phyloP scores from a whole-genome alignment of 2,888 invertebrate species.

The Diaperis boleti region DNA sequence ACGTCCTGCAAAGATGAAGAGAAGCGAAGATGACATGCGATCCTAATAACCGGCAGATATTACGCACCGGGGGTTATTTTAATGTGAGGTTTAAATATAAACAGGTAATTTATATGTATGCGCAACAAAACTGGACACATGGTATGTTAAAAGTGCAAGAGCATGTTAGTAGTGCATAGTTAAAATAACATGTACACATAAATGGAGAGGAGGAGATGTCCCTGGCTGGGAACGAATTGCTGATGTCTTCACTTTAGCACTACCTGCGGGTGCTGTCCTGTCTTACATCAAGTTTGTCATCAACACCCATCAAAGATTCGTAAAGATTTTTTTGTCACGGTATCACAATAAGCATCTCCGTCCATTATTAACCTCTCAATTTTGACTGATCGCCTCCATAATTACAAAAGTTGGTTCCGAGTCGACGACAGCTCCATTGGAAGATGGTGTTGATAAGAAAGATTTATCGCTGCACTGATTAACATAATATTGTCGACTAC shows the following conservation, averaged over 20 bases:
- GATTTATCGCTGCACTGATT: constrained; percentile 24
- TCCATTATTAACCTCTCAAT: constrained; percentile 6
- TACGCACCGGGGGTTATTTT: constrained; percentile 5
- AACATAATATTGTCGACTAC: constrained; percentile 27
- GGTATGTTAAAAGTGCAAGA: constrained; percentile 4
- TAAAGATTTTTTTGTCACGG: too few species aligned
- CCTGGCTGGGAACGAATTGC: background rate
- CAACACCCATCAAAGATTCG: too few species aligned
- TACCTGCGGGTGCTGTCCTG: too few species aligned
- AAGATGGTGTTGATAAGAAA: constrained; percentile 20
- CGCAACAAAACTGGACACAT: constrained; percentile 1
- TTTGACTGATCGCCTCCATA: constrained; percentile 10
- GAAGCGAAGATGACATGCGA: background rate
- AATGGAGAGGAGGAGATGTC: background rate
- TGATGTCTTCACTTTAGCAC: background rate
- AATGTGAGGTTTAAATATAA: background rate
- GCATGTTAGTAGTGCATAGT: background rate
- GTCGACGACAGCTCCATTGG: constrained; percentile 15
- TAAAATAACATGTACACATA: background rate
- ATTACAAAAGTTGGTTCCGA: constrained; percentile 5
- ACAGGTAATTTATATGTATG: background rate
- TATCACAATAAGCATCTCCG: background rate
- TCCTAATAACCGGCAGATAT: background rate
- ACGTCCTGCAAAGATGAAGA: constrained; percentile 2
- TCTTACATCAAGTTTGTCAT: too few species aligned